These are phyloP conservation scores for Channa maculata DNA, from an alignment of 2,113 vertebrate species.

Conservation along the genomic window DNA sequence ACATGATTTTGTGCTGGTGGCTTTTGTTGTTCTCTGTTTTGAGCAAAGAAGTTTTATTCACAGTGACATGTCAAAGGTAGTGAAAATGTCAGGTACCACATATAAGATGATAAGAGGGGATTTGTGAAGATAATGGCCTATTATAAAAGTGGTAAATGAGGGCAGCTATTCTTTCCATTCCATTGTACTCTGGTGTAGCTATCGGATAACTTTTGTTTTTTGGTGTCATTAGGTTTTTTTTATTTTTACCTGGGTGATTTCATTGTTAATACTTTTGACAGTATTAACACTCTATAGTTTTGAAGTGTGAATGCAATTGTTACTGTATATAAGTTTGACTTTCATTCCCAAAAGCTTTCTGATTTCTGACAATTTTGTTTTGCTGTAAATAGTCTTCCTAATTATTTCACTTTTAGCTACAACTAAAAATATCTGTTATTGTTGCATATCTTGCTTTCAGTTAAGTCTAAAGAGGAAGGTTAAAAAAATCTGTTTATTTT, in stretches of 20 bases:
- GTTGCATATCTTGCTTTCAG: constrained; percentile 17
- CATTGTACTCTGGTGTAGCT: constrained; percentile 31
- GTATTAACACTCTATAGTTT: not conserved
- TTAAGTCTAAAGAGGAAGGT: constrained; percentile 33
- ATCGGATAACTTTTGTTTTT: constrained; percentile 60
- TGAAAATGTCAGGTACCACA: not conserved
- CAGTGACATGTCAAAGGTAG: not conserved
- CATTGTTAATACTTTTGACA: constrained; percentile 13
- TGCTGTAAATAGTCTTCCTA: not conserved
- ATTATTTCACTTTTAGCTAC: not conserved
- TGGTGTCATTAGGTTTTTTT: constrained; percentile 32
- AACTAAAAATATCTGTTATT: constrained; percentile 7
- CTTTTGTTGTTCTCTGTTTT: not conserved
- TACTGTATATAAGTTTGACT: not conserved
- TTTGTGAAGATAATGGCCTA: constrained; percentile 10
- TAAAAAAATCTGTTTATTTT: constrained; percentile 46
- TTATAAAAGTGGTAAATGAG: constrained; percentile 38
- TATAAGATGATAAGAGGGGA: constrained; percentile 3
- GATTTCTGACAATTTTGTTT: not conserved
- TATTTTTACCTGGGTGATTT: constrained; percentile 6
- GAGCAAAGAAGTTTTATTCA: constrained; percentile 3
- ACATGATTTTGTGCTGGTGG: not conserved
- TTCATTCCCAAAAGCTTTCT: not conserved
- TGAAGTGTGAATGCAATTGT: not conserved
- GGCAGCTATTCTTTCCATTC: constrained; percentile 49